Conservation (phyloP, 2,888 invertebrate genomes). For the Torymus aiolomorphi region DNA sequence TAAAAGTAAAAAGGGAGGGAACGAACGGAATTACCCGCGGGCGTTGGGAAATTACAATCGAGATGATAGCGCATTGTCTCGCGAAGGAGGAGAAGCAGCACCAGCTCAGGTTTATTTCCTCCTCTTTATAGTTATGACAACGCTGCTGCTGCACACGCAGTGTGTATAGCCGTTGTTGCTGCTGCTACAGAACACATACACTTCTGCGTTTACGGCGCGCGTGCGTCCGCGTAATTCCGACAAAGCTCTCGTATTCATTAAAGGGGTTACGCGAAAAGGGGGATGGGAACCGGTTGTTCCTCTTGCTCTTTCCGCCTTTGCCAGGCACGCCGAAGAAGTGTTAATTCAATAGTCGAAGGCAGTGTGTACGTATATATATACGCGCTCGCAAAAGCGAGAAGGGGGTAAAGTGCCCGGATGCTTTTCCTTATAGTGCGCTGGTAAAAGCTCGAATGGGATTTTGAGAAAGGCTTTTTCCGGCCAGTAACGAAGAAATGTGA, state of each 20-base stretch:
- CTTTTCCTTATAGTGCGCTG: too few species aligned
- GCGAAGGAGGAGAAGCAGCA: neutral
- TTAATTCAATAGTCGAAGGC: conserved; percentile 37
- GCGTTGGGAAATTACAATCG: conserved; percentile 43
- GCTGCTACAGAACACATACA: too few species aligned
- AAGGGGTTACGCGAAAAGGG: conserved; percentile 6
- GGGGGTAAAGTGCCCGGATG: too few species aligned
- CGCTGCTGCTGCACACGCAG: neutral
- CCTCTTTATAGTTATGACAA: conserved; percentile 36
- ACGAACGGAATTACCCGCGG: conserved; percentile 18
- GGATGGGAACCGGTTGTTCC: neutral
- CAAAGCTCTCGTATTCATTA: conserved; percentile 47
- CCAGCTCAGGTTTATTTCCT: conserved; percentile 37
- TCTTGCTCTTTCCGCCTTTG: neutral
- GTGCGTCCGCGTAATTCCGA: conserved; percentile 26
- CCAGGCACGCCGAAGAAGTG: neutral
- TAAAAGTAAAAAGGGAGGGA: conserved; percentile 2
- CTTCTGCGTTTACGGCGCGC: too few species aligned
- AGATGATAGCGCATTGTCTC: conserved; percentile 43
- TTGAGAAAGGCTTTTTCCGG: too few species aligned
- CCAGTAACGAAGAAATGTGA: too few species aligned
- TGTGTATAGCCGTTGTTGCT: too few species aligned
- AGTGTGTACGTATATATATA: neutral
- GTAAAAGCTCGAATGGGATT: too few species aligned
- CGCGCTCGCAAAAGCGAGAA: too few species aligned